phyloP scores from a whole-genome alignment of 2,888 invertebrate species.

The Sphaerophoria rueppellii region DNA sequence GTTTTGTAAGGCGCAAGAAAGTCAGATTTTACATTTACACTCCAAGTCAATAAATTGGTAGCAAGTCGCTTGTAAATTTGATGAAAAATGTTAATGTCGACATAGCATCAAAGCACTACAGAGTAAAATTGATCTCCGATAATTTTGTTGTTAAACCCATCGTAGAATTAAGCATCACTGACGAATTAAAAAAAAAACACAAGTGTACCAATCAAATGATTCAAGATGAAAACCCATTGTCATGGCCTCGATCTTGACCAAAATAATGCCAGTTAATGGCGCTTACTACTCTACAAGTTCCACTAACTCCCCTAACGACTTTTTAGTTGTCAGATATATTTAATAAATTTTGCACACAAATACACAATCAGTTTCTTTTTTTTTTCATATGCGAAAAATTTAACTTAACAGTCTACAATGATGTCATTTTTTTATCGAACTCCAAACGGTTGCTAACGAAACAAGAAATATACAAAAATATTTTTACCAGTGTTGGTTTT shows the following conservation, averaged over 20 bases:
- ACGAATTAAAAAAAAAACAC: background rate
- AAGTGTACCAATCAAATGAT: background rate
- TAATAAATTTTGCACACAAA: constrained; percentile 51
- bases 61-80: background rate
- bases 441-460: constrained; percentile 26
- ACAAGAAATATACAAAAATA: background rate
- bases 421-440: constrained; percentile 46
- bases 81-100: background rate
- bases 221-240: background rate
- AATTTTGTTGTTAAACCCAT: too few relatives aligned
- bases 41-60: background rate
- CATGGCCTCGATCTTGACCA: constrained; percentile 30
- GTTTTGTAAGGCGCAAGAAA: constrained; percentile 25
- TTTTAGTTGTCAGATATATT: background rate
- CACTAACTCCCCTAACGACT: constrained; percentile 7
- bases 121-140: too few relatives aligned
- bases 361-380: constrained; percentile 38
- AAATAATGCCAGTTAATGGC: constrained; percentile 14
- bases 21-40: too few relatives aligned
- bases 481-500: constrained; percentile 11
- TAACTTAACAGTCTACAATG: constrained; percentile 38
- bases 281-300: background rate
- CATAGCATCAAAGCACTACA: background rate
- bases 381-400: constrained; percentile 54
- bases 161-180: too few relatives aligned